Conservation (phyloP, 1,140 invertebrate genomes). For the Panulirus ornatus region DNA sequence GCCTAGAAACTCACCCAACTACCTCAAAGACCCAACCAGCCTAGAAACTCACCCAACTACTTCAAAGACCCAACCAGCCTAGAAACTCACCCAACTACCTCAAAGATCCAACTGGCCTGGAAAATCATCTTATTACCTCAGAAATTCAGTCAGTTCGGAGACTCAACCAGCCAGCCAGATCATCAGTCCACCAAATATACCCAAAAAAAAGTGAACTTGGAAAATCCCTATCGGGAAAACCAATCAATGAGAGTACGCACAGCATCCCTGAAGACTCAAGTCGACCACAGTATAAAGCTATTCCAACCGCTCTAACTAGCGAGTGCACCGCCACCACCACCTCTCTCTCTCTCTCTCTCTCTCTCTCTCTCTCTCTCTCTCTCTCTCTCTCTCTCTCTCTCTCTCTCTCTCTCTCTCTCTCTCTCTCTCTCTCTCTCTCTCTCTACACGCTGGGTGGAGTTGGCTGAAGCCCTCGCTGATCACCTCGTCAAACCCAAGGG, state of each 20-base stretch:
- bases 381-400: conserved; percentile 12
- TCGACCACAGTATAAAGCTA: not conserved
- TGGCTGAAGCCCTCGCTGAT: too few relatives aligned
- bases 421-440: too few relatives aligned
- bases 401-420: not conserved
- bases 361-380: conserved; percentile 14
- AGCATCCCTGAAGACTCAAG: not conserved
- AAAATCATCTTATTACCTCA: too few relatives aligned
- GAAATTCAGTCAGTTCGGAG: not conserved
- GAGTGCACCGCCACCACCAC: too few relatives aligned
- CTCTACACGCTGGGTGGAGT: too few relatives aligned
- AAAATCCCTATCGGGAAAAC: not conserved
- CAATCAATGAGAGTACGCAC: not conserved
- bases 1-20: too few relatives aligned
- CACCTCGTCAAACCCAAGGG: too few relatives aligned
- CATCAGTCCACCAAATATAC: not conserved
- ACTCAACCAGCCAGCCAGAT: not conserved
- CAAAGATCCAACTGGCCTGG: too few relatives aligned
- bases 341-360: conserved; percentile 14
- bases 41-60: too few relatives aligned
- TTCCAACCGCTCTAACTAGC: not conserved
- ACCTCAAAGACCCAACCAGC: too few relatives aligned
- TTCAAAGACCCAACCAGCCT: too few relatives aligned
- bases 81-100: too few relatives aligned
- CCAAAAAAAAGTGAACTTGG: not conserved